phyloP scores from a whole-genome alignment of 1,140 invertebrate species.

The Drosophila navojoa region DNA sequence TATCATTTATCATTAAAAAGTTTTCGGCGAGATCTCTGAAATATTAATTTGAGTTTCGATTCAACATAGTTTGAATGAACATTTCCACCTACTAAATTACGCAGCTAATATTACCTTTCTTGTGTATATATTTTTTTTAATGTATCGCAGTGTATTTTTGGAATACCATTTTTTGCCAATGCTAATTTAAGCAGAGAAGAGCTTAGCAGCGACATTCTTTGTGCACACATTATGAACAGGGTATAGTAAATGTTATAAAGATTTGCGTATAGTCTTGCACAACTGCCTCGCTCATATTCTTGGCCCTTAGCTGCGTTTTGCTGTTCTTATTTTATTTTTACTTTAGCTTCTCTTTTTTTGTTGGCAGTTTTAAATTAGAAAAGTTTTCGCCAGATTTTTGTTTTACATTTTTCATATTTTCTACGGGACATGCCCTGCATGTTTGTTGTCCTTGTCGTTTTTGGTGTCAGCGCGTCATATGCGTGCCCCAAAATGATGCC shows the following conservation, averaged over 20 bases:
- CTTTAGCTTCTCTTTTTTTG: conserved; percentile 55
- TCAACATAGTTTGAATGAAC: no score
- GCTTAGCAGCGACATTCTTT: not conserved
- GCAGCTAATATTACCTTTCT: no score
- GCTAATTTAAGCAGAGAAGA: no score
- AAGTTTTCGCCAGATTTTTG: conserved; percentile 81
- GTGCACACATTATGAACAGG: conserved; percentile 18
- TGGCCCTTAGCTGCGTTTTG: conserved; percentile 50
- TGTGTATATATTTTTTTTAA: no score
- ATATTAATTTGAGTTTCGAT: no score
- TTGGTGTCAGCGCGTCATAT: conserved; percentile 67
- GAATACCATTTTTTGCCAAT: no score
- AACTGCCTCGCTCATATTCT: conserved; percentile 18
- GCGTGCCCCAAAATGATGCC: conserved; percentile 53
- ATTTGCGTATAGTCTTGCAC: conserved; percentile 56
- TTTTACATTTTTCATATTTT: conserved; percentile 83
- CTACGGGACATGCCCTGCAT: conserved; percentile 70
- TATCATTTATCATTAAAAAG: not conserved
- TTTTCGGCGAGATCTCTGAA: not conserved
- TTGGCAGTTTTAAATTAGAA: conserved; percentile 83
- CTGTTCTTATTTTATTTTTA: conserved; percentile 62
- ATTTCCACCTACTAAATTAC: no score
- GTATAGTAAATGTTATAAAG: conserved; percentile 71
- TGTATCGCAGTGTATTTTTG: no score
- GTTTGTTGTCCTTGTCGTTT: conserved; percentile 61